A percentile compares a stretch with the other conserved stretches of the same genome.
Conservation (phyloP, 2,888 invertebrate species). For the Lepetodrilus schrolli region DNA sequence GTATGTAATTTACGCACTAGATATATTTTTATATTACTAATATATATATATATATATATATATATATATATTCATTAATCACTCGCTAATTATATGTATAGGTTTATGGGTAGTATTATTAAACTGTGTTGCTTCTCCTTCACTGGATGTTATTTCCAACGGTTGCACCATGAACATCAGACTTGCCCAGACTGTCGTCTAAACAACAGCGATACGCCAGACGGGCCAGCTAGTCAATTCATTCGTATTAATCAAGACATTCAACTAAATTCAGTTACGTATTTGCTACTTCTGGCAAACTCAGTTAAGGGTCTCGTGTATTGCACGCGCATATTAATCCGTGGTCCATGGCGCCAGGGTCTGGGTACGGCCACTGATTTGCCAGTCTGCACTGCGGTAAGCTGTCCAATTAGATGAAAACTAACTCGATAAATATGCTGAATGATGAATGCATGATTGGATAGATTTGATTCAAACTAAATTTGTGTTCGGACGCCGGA, state of each 20-base stretch:
- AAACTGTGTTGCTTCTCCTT: too few relatives aligned
- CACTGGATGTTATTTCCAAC: too few relatives aligned
- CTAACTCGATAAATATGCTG: slow-evolving; percentile 10
- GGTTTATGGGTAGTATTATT: too few relatives aligned
- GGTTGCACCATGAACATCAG: too few relatives aligned
- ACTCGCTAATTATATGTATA: too few relatives aligned
- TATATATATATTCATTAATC: too few relatives aligned
- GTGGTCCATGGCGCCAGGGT: neutral
- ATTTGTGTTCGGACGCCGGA: neutral
- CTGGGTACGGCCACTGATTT: neutral
- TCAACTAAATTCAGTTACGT: slow-evolving; percentile 4
- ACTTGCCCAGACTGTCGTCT: too few relatives aligned
- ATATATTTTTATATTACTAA: too few relatives aligned
- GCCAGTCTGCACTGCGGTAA: too few relatives aligned
- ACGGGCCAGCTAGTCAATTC: neutral
- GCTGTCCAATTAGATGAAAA: slow-evolving; percentile 11
- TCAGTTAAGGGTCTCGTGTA: neutral
- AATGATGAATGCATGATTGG: neutral
- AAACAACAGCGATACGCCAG: neutral
- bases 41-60: too few relatives aligned
- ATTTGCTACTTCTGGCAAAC: neutral
- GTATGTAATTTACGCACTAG: too few relatives aligned
- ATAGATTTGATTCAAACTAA: neutral
- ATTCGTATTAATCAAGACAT: slow-evolving; percentile 4
- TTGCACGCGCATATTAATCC: neutral